Percentiles rank a stretch among this genome's conserved stretches.
phyloP scores from a whole-genome alignment of 2,797 vertebrate species.

The Hippocampus kuda region DNA sequence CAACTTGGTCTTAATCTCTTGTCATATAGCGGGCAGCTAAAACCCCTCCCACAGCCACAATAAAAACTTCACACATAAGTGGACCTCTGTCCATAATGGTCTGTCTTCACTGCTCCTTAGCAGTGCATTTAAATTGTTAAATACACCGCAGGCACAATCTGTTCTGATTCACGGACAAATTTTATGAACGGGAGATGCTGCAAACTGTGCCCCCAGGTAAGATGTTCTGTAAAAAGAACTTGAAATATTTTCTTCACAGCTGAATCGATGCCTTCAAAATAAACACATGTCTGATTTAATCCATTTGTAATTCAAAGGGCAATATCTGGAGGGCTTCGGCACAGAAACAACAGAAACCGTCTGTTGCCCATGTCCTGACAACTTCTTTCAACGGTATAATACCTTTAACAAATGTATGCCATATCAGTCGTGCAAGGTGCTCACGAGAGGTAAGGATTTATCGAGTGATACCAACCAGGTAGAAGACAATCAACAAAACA shows the following conservation, averaged over 20 bases:
- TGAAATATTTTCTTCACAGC: not conserved
- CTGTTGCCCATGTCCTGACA: constrained; percentile 40
- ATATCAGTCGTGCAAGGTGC: constrained; percentile 48
- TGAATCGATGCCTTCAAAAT: constrained; percentile 48
- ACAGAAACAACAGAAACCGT: not conserved
- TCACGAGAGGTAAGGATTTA: constrained; percentile 2
- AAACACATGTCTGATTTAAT: constrained; percentile 17
- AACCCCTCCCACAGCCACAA: constrained; percentile 11
- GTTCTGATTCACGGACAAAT: not conserved
- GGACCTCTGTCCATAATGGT: constrained; percentile 36
- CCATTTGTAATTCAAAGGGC: constrained; percentile 36
- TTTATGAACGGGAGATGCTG: constrained; percentile 27
- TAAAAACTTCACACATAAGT: constrained; percentile 23
- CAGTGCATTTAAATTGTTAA: constrained; percentile 12
- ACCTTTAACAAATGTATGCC: constrained; percentile 26
- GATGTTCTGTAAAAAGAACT: not conserved
- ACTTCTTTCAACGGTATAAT: not conserved
- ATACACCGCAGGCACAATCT: constrained; percentile 13
- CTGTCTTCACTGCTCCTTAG: constrained; percentile 4
- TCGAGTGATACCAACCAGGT: not conserved
- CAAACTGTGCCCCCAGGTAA: constrained; percentile 57
- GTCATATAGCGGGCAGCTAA: not conserved
- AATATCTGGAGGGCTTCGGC: constrained; percentile 25
- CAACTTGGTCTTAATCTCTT: not conserved
- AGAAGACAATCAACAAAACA: not conserved